These are phyloP conservation scores for Drosophila birchii DNA, from an alignment of 2,888 invertebrate genomes.

Conservation along the genomic window DNA sequence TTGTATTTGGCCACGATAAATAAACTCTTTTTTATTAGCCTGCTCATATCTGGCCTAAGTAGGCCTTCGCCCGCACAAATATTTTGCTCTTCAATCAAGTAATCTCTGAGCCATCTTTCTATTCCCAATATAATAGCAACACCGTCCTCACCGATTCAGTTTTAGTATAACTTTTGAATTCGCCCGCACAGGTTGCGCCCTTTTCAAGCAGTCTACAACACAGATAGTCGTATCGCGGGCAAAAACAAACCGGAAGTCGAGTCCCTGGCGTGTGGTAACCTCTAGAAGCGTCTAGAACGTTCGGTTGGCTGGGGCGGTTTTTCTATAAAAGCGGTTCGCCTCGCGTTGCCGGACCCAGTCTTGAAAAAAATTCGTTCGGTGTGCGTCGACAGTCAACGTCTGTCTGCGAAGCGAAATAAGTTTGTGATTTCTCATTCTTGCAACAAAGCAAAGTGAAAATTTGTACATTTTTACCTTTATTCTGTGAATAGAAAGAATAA, in stretches of 20 bases:
- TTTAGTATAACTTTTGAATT: conserved; percentile 24
- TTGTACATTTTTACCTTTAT: conserved; percentile 55
- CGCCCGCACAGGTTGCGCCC: conserved; percentile 15
- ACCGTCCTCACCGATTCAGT: background rate
- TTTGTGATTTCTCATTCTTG: conserved; percentile 64
- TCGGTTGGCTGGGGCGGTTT: conserved; percentile 38
- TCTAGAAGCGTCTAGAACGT: conserved; percentile 76
- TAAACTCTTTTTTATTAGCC: too few species aligned
- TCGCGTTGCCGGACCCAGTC: conserved; percentile 72
- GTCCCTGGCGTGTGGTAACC: conserved; percentile 68
- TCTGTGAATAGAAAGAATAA: conserved; percentile 58
- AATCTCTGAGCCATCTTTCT: background rate
- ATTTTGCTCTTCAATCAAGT: background rate
- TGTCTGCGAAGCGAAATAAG: conserved; percentile 26
- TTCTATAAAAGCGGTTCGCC: conserved; percentile 70
- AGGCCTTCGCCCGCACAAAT: too few species aligned
- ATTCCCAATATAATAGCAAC: too few species aligned
- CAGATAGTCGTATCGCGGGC: background rate
- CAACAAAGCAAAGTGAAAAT: conserved; percentile 54
- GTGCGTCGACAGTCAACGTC: conserved; percentile 30
- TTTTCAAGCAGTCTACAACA: conserved; percentile 19
- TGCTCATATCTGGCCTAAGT: too few species aligned
- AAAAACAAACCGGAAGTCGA: conserved; percentile 58
- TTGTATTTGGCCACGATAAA: too few species aligned
- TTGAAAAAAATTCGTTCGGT: conserved; percentile 67